These are phyloP conservation scores for Protomyctophum bolini DNA, from an alignment of 2,113 vertebrate genomes.

Conservation along the genomic window DNA sequence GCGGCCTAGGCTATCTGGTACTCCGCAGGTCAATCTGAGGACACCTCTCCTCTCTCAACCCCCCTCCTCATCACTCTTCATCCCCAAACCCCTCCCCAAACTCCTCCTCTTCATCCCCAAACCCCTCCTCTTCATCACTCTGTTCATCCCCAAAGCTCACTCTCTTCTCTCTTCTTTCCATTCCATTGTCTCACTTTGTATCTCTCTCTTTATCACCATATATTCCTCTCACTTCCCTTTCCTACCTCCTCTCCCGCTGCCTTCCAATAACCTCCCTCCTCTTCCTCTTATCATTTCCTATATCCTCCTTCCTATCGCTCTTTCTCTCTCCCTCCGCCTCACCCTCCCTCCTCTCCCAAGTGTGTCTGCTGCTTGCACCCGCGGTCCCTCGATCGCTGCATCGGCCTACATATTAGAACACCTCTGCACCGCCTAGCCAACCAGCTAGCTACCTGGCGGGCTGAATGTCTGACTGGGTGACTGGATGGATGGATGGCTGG, in stretches of 20 bases:
- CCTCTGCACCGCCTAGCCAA: background rate
- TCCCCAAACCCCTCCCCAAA: background rate
- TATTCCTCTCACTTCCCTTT: background rate
- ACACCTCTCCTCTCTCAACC: constrained; percentile 55
- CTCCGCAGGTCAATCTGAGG: constrained; percentile 66
- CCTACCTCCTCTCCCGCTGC: background rate
- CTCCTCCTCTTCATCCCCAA: background rate
- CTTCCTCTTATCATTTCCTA: background rate
- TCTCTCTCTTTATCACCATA: background rate
- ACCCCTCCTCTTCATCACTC: background rate
- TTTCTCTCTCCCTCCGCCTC: constrained; percentile 6
- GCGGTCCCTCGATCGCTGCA: constrained; percentile 19
- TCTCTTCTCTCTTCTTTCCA: background rate
- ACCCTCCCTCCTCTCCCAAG: background rate
- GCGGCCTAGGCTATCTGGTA: constrained; percentile 45
- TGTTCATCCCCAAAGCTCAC: background rate
- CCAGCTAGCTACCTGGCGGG: background rate
- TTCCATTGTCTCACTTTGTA: background rate
- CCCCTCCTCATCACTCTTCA: background rate
- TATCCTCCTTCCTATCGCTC: constrained; percentile 6
- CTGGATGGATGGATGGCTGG: background rate
- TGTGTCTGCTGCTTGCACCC: constrained; percentile 19
- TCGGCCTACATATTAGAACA: constrained; percentile 22
- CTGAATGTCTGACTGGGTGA: background rate
- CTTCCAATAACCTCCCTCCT: background rate